Base-by-base conservation (phyloP, 92 coral and sea anemone species). In the Phenganax stokvisi region DNA sequence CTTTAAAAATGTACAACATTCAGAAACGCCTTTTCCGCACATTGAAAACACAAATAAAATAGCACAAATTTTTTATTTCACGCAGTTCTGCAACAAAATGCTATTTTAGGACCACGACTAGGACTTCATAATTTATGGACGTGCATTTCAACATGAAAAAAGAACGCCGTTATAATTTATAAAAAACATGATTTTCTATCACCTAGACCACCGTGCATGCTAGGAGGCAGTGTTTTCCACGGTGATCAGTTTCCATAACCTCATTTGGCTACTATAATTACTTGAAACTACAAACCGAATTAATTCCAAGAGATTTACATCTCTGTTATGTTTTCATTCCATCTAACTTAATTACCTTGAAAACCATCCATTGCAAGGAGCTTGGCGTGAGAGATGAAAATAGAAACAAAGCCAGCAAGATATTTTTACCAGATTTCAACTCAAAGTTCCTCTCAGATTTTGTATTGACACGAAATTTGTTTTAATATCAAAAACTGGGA, bases 321-420 rank as follows among this genome's bases (percentile, higher is more conserved):
- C 70, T 20, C 27, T 68, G 54, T 30, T 68, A 64, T 68, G 54
- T 30, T 68, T 68, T 68, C 47, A 53, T 27, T 66, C 72, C 72
- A 51, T 66, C 12, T 68, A 68, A 68, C 73, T 27, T 37, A 68
- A 68, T 68, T 68, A 68, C 11, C 52, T 68, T 68, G 73, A 68
- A 68, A 30, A 68, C 29, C 47, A 6, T 30, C 12, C 29, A 37
- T 37, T 37, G 47, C 47, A 12, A n/a, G 12, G 30, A 8, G 8
- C 30, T 44, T 64, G 27, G 70, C 70, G 70, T 64, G 12, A 9
- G 70, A 64, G 20, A 37, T 68, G 53, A 68, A 68, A 68, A 68
- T 68, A 68, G 54, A 10, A 28, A 68, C 73, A 68, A 30, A 31
- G 70, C 70, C 20, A 12, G 65, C 65, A 6, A 13, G 65, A 59